A percentile compares a stretch with the other conserved stretches of the same genome.
Evolutionary conservation across 2,888 invertebrate genomes (phyloP).

Genomic region (Heteromyza rotundicornis): DNA sequence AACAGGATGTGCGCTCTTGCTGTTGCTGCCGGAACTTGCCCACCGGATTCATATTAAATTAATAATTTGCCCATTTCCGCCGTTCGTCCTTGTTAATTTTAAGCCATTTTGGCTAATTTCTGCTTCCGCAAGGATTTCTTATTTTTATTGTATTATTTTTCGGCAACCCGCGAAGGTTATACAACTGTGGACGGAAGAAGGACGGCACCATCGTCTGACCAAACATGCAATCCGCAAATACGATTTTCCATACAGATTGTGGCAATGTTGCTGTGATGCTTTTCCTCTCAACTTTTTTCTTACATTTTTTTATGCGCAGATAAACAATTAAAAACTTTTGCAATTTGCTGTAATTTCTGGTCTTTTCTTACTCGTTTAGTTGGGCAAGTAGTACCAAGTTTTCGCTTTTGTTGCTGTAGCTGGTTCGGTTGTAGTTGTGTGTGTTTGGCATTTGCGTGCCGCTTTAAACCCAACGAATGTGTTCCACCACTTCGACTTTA

Average conservation of each 20-base stretch:
- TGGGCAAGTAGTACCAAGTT: neutral
- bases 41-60: slow-evolving; percentile 52
- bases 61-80: slow-evolving; percentile 49
- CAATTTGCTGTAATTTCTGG: slow-evolving; percentile 48
- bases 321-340: slow-evolving; percentile 56
- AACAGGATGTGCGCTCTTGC: too few species aligned
- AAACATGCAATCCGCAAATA: slow-evolving; percentile 7
- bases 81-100: slow-evolving; percentile 1
- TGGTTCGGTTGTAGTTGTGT: neutral
- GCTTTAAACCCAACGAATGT: too few species aligned
- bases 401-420: neutral
- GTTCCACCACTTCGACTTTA: too few species aligned
- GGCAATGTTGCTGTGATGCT: slow-evolving; percentile 41
- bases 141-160: too few species aligned
- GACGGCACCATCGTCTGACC: neutral
- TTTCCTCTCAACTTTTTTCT: neutral
- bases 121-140: slow-evolving; percentile 39
- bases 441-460: too few species aligned
- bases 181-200: slow-evolving; percentile 15
- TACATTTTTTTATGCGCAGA: slow-evolving; percentile 34
- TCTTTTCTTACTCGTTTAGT: slow-evolving; percentile 1
- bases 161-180: too few species aligned
- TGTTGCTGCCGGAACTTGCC: neutral
- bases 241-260: slow-evolving; percentile 37
- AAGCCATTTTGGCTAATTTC: slow-evolving; percentile 31